Evolutionary conservation across 2,113 vertebrate species (phyloP).

Genomic region (Salvelinus sp.): DNA sequence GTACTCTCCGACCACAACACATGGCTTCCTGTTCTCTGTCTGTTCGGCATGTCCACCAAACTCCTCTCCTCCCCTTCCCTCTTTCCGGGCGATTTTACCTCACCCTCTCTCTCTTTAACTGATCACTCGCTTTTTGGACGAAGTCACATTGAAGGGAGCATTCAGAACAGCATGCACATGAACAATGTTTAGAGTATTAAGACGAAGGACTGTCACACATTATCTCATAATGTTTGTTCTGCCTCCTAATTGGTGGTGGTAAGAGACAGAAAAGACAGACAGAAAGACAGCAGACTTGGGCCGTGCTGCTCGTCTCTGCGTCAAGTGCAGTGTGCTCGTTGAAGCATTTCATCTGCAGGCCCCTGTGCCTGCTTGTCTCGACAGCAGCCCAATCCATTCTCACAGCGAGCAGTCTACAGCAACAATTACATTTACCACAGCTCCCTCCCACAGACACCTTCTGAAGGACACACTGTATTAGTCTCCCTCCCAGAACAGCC

Average conservation of each 20-base stretch:
- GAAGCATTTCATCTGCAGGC: neutral
- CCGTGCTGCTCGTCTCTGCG: constrained; percentile 11
- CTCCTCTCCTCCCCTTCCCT: neutral
- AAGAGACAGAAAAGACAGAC: neutral
- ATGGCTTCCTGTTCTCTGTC: constrained; percentile 29
- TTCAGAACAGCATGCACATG: neutral
- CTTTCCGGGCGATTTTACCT: neutral
- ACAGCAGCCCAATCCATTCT: constrained; percentile 7
- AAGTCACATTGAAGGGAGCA: neutral
- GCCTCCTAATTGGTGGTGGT: constrained; percentile 19
- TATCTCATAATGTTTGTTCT: neutral
- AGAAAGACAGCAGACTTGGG: constrained; percentile 10
- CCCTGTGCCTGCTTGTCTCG: neutral
- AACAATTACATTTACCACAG: neutral
- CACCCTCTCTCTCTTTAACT: neutral
- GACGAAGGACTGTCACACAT: neutral
- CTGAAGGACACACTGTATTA: constrained; percentile 59
- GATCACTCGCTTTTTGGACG: neutral
- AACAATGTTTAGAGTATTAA: neutral
- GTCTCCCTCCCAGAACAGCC: constrained; percentile 29
- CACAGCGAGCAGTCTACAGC: constrained; percentile 19
- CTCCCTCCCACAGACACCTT: constrained; percentile 15
- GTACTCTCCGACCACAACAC: constrained; percentile 59
- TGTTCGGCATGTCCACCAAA: neutral
- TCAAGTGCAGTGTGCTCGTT: constrained; percentile 42